phyloP scores from a whole-genome alignment of 2,888 invertebrate species.

The Cordilura impudica region DNA sequence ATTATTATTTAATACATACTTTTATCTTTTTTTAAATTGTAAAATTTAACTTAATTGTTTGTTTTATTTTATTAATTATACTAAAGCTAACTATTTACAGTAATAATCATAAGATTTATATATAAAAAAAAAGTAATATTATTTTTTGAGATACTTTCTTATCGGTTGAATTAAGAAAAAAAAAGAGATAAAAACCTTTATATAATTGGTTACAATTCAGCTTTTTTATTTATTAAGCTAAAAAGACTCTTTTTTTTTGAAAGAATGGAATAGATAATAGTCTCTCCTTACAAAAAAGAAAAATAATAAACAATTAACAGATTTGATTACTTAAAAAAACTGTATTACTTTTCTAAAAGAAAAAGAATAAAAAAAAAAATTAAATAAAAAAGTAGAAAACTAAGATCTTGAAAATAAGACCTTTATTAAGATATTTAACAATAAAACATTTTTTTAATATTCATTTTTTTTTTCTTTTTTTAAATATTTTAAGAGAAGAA shows the following conservation, averaged over 20 bases:
- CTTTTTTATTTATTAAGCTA: not conserved
- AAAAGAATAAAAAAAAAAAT: conserved; percentile 21
- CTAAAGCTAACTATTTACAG: conserved; percentile 61
- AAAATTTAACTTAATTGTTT: conserved; percentile 58
- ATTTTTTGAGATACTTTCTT: conserved; percentile 59
- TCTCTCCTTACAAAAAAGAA: conserved; percentile 9
- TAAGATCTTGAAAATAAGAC: conserved; percentile 67
- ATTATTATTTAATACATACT: conserved; percentile 57
- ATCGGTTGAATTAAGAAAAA: conserved; percentile 43
- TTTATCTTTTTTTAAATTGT: conserved; percentile 50
- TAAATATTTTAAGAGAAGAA: conserved; percentile 48
- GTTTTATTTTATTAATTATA: conserved; percentile 57
- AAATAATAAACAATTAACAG: conserved; percentile 20
- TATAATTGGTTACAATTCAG: not conserved
- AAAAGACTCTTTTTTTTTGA: not conserved
- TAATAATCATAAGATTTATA: conserved; percentile 60
- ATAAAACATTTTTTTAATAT: conserved; percentile 50
- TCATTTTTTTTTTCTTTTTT: conserved; percentile 27
- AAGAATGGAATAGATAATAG: conserved; percentile 28
- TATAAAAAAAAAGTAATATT: conserved; percentile 53
- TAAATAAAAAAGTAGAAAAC: conserved; percentile 41
- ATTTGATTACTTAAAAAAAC: conserved; percentile 21
- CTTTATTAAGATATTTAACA: conserved; percentile 43
- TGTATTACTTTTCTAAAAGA: conserved; percentile 36
- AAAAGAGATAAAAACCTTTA: not conserved